phyloP scores from a whole-genome alignment of 2,797 vertebrate species.

The Falco naumanni region DNA sequence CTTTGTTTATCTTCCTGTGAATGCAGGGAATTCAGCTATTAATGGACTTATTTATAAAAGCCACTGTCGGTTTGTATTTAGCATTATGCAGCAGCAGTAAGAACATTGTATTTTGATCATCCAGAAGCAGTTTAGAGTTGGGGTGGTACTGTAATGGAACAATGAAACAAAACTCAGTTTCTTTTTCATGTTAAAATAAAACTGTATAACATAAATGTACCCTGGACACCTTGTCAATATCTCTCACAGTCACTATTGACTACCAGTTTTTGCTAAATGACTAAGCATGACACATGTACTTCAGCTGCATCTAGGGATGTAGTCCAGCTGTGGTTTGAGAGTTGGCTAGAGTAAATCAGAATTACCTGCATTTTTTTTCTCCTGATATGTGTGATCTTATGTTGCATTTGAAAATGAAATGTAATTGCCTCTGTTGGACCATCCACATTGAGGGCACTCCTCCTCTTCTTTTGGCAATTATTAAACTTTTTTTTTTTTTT shows the following conservation, averaged over 20 bases:
- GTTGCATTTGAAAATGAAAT: background rate
- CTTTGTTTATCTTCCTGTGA: conserved; percentile 70
- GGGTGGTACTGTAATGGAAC: background rate
- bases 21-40: conserved; percentile 53
- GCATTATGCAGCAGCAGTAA: conserved; percentile 31
- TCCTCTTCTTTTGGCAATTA: background rate
- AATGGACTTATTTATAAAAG: conserved; percentile 66
- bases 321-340: background rate
- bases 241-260: background rate
- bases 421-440: background rate
- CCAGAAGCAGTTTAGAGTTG: background rate
- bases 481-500: background rate
- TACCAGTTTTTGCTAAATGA: background rate
- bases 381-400: background rate
- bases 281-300: background rate
- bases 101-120: background rate
- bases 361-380: background rate
- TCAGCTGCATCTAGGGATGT: background rate
- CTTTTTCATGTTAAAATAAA: conserved; percentile 3
- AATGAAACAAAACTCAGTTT: background rate
- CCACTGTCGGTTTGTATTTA: conserved; percentile 36
- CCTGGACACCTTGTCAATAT: background rate
- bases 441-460: background rate
- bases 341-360: background rate
- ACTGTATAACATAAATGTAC: background rate